Base-by-base conservation (phyloP, 1,140 invertebrate species). In the Lordiphosa stackelbergi region DNA sequence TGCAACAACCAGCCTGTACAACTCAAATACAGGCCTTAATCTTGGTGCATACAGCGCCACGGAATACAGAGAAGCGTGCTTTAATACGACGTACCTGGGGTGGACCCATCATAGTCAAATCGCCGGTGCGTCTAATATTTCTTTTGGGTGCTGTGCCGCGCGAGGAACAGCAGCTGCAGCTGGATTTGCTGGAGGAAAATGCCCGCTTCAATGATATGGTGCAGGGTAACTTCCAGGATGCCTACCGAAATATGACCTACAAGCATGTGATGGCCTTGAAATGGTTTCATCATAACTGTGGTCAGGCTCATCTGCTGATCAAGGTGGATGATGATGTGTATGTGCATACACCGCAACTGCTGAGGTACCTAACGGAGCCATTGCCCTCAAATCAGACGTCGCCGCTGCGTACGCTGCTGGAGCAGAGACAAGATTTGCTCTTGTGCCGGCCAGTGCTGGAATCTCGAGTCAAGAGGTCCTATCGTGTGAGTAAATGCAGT, bases 251-350 rank as follows among this genome's bases (percentile, higher is more conserved):
- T 88, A 91, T 97, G 88, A 96, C 95, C 2, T 95, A 95, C 75
- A 97, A 97, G 88, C 94, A 95, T 87, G 91, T 94, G 4, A 94
- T 95, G 91, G 92, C 91, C 1, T 90, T 96, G n/a, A 94, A 95
- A 85, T 97, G 94, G 93, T 91, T 92, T 38, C 90, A 91, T 5
- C 91, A 92, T 77, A 90, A 92, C 87, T 93, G 93, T 88, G 87
- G 90, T 47, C 88, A 90, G 65, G 93, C 92, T 34, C 92, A 91
- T 77, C 94, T 93, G 87, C 88, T 95, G 65, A 89, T 95, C 66
- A 95, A 95, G 87, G 91, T 92, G 73, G 94, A 95, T 81, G 94
- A 95, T 73, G 94, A 95, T 88, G 91, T 95, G 38, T 94, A 94
- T 83, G 93, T 95, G 41, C 92, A 95, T 87, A 91, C 91, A 38